Percentiles rank a stretch among this genome's conserved stretches.
These are phyloP conservation scores for Enteromius thamalakanensis DNA, from an alignment of 2,797 vertebrate species.

Conservation along the genomic window DNA sequence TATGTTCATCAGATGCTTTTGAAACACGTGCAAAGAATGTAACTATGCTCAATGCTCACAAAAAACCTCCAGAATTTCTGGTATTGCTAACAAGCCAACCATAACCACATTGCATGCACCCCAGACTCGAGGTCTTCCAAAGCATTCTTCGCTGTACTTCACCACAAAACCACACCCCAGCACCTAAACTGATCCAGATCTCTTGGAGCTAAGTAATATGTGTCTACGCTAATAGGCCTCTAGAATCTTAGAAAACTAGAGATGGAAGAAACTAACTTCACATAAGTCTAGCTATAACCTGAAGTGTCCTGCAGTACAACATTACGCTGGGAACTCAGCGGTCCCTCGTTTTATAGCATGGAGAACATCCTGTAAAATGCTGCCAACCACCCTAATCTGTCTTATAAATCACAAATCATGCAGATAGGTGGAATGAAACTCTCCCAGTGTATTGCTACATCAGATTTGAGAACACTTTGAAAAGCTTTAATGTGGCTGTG, in stretches of 20 bases:
- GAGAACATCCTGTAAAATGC: conserved; percentile 11
- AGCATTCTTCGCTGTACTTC: conserved; percentile 70
- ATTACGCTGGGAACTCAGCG: neutral
- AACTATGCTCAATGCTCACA: conserved; percentile 60
- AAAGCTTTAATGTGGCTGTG: conserved; percentile 33
- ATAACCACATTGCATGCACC: conserved; percentile 76
- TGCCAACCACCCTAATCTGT: neutral
- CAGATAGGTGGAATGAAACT: neutral
- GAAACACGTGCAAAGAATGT: conserved; percentile 44
- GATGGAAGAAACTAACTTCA: neutral
- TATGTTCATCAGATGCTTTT: conserved; percentile 21
- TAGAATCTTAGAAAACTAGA: neutral
- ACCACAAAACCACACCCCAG: conserved; percentile 77
- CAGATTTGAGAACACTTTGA: neutral
- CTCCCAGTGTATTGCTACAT: neutral
- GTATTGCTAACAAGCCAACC: conserved; percentile 73
- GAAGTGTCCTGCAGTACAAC: neutral
- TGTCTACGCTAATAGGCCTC: neutral
- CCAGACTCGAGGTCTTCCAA: conserved; percentile 74
- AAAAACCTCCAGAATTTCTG: conserved; percentile 68
- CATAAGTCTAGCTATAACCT: neutral
- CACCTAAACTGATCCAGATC: conserved; percentile 79
- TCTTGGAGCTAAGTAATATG: conserved; percentile 51
- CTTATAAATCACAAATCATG: conserved; percentile 17
- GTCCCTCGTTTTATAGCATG: neutral